Percentiles rank a stretch among this genome's conserved stretches.
Evolutionary conservation across 2,113 vertebrate species (phyloP).

Genomic region (Muntiacus muntjak): DNA sequence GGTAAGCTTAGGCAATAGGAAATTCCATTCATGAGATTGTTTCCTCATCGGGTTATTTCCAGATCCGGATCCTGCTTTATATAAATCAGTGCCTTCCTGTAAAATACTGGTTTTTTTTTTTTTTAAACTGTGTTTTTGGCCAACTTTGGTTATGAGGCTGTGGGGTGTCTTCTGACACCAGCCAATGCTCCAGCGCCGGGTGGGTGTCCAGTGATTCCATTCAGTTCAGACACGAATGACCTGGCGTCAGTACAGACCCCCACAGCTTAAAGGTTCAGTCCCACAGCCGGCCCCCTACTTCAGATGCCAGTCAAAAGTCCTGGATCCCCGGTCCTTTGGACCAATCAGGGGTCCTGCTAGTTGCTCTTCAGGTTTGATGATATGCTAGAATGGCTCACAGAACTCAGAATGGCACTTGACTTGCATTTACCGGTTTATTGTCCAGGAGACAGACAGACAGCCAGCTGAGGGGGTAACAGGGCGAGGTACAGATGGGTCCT

Average conservation of each 20-base stretch:
- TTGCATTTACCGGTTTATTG: background rate
- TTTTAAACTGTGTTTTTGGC: background rate
- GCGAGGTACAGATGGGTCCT: background rate
- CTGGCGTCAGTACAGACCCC: background rate
- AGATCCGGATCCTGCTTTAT: background rate
- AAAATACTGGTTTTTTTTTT: background rate
- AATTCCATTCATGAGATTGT: background rate
- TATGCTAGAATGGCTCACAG: background rate
- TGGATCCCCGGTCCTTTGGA: background rate
- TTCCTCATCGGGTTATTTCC: background rate
- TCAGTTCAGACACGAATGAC: background rate
- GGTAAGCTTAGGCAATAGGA: background rate
- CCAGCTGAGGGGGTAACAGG: background rate
- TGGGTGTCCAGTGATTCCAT: background rate
- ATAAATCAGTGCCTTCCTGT: background rate
- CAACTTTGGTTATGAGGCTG: accelerated
- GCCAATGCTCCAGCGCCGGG: background rate
- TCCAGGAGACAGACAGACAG: background rate
- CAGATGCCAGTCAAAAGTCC: background rate
- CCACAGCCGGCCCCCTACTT: background rate
- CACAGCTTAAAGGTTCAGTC: background rate
- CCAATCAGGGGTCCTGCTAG: background rate
- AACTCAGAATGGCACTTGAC: background rate
- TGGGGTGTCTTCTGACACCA: background rate
- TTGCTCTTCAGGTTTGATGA: background rate